Base-by-base conservation (phyloP, 2,113 vertebrate species). In the Brienomyrus longianalis region DNA sequence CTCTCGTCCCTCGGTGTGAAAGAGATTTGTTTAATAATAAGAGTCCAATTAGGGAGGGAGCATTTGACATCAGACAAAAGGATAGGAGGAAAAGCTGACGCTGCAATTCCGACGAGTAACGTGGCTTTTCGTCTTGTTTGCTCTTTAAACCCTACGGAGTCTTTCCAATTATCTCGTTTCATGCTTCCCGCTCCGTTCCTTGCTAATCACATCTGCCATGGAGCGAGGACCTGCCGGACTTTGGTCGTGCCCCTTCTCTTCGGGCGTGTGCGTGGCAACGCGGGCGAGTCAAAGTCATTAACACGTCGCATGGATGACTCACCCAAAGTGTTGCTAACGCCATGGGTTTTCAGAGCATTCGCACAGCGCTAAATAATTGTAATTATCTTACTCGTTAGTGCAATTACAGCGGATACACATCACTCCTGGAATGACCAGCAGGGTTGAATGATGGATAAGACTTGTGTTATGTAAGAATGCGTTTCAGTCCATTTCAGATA, bases 401-500 rank as follows among this genome's bases (percentile, higher is more conserved):
- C 9, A 31, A 15, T 27, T 48, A 51, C 2, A 51, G 45, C n/a
- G 13, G 23, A 27, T 50, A 27, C 50, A 27, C 4, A 51, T 10
- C 8, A 27, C 21, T 48, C 47, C n/a, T 11, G 83, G 83, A 31
- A 13, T 48, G 47, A 27, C 11, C 45, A 86, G 83, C 45, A 48
- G 51, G 23, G 83, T 31, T 51, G 45, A 50, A 51, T 51, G 83
- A 13, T 31, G n/a, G 43, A 11, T 85, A 85, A n/a, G 45, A 27
- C 23, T 27, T 8, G 23, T 27, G 47, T 86, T 86, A 51, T 5
- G 23, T 51, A 31, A 86, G 23, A 51, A 88, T 35, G 92, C 92
- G 93, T 91, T 94, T 93, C 93, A 92, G 93, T 95, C 93, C 89
- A 94, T 94, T 94, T 92, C 95, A 93, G 95, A 94, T 93, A 94